These are phyloP conservation scores for Tetragnatha montana DNA, from an alignment of 2,888 invertebrate genomes.

Conservation along the genomic window DNA sequence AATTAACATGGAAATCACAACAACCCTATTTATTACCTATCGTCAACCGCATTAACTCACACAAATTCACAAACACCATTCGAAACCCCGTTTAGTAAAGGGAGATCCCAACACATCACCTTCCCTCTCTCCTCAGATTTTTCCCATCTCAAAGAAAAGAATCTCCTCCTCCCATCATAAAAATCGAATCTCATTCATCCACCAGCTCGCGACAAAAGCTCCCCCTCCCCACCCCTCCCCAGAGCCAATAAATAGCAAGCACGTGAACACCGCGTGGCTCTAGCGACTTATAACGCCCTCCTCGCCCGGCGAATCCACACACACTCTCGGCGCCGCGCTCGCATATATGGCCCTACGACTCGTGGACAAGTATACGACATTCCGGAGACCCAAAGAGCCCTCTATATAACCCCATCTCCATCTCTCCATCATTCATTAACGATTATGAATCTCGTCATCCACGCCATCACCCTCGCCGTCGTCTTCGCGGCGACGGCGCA, in stretches of 20 bases:
- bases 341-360: slow-evolving; percentile 59
- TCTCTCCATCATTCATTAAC: background rate
- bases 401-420: slow-evolving; percentile 56
- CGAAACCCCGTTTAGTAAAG: no score
- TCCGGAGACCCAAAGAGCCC: slow-evolving; percentile 58
- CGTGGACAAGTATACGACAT: slow-evolving; percentile 53
- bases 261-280: slow-evolving; percentile 59
- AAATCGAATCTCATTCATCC: slow-evolving; percentile 53
- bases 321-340: slow-evolving; percentile 34
- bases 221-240: slow-evolving; percentile 21
- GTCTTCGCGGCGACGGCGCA: no score
- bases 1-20: no score
- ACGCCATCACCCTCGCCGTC: no score
- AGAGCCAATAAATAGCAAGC: slow-evolving; percentile 37
- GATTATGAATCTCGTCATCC: background rate
- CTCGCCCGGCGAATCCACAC: background rate
- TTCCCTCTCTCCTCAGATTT: slow-evolving; percentile 7
- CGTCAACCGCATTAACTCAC: no score
- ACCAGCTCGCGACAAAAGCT: slow-evolving; percentile 18
- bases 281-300: slow-evolving; percentile 33
- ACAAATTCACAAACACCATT: no score
- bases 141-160: slow-evolving; percentile 17
- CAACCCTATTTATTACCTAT: no score
- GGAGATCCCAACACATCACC: no score
- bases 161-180: background rate